phyloP scores from a whole-genome alignment of 30 jellyfish, hydroid and myxozoan genomes.

The Aurelia aurita complex sp. Pacific region DNA sequence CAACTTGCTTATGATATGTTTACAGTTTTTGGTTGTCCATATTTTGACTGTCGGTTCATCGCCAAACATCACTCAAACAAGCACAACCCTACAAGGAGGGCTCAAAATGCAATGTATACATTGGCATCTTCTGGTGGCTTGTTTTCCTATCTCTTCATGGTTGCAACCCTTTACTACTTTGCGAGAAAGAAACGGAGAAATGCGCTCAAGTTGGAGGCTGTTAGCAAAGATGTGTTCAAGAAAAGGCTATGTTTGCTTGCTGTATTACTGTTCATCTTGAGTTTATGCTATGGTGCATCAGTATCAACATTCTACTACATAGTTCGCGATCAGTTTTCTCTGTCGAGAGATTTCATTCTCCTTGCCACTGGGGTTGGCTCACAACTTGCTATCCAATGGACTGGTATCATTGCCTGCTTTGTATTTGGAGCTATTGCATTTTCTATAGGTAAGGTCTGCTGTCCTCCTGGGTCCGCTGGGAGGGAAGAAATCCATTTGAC shows the following conservation, averaged over 20 bases:
- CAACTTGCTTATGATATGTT: slow-evolving; percentile 21
- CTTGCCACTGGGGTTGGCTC: slow-evolving; percentile 62
- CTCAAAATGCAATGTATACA: slow-evolving; percentile 48
- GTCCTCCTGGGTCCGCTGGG: neutral
- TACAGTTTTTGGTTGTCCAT: slow-evolving; percentile 14
- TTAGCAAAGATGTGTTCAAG: slow-evolving; percentile 10
- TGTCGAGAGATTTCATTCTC: neutral
- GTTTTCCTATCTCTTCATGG: slow-evolving; percentile 36
- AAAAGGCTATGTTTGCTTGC: slow-evolving; percentile 8
- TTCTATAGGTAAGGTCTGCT: slow-evolving; percentile 30
- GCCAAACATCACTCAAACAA: neutral
- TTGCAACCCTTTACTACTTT: slow-evolving; percentile 17
- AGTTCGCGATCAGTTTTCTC: slow-evolving; percentile 33
- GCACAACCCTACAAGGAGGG: slow-evolving; percentile 26
- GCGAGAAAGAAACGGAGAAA: slow-evolving; percentile 4
- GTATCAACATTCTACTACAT: slow-evolving; percentile 44
- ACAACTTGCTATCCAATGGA: slow-evolving; percentile 54
- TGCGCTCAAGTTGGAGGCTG: slow-evolving; percentile 13
- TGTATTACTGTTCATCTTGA: neutral
- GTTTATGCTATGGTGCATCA: slow-evolving; percentile 2
- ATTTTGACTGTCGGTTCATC: slow-evolving; percentile 16
- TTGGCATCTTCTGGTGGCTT: slow-evolving; percentile 51
- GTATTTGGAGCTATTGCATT: slow-evolving; percentile 41
- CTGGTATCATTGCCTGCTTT: slow-evolving; percentile 58
- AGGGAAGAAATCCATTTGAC: neutral